Conservation (phyloP, 1,140 invertebrate genomes). For the Cyclargus thomasi region DNA sequence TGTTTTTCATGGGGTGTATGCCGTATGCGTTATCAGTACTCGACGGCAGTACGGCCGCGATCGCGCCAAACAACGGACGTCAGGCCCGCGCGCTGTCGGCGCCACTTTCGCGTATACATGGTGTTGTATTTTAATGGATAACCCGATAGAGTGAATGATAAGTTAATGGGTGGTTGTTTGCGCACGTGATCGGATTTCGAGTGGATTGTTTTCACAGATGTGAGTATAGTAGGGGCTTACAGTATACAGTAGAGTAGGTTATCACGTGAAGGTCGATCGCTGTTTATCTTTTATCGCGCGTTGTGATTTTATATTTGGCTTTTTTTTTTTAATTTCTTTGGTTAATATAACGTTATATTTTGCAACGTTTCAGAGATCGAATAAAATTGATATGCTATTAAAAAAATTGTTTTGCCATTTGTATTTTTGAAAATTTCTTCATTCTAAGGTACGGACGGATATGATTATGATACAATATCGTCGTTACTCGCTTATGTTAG, state of each 20-base stretch:
- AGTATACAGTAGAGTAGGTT: constrained; percentile 12
- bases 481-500: too few relatives aligned
- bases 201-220: constrained; percentile 48
- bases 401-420: too few relatives aligned
- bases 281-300: constrained; percentile 20
- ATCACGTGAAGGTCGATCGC: constrained; percentile 22
- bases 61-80: constrained; percentile 45
- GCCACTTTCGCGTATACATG: constrained; percentile 4
- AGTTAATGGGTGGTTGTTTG: constrained; percentile 50
- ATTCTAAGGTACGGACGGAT: too few relatives aligned
- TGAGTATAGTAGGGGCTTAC: constrained; percentile 45
- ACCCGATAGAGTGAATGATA: constrained; percentile 39
- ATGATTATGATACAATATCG: too few relatives aligned
- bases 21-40: constrained; percentile 39
- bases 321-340: neutral
- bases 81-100: constrained; percentile 19
- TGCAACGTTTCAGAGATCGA: too few relatives aligned
- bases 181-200: constrained; percentile 55
- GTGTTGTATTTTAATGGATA: constrained; percentile 19
- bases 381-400: too few relatives aligned
- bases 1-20: constrained; percentile 47
- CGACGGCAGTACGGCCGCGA: constrained; percentile 48
- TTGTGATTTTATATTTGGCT: constrained; percentile 1
- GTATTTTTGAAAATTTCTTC: too few relatives aligned
- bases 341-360: neutral